Conservation (phyloP, 2,888 invertebrate genomes). For the Conchocele bisecta region DNA sequence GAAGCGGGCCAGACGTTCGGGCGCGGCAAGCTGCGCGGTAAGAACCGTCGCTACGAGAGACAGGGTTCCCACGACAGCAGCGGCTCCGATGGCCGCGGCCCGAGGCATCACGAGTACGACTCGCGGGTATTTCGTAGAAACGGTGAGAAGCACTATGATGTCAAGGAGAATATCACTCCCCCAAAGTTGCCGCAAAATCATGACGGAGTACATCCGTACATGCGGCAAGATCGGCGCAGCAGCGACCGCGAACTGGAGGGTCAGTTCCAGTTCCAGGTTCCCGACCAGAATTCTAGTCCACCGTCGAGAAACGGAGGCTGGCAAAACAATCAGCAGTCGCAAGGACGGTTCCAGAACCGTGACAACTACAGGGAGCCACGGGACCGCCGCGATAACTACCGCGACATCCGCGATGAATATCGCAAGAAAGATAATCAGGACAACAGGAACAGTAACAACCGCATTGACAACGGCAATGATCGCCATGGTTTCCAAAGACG, state of each 20-base stretch:
- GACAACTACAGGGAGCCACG: conserved; percentile 18
- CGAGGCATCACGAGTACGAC: conserved; percentile 43
- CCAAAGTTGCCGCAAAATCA: conserved; percentile 26
- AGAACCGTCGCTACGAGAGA: conserved; percentile 37
- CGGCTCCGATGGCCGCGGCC: conserved; percentile 49
- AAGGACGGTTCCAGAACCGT: not conserved
- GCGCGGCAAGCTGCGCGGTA: too few species aligned
- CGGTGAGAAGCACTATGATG: conserved; percentile 41
- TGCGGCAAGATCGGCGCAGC: conserved; percentile 20
- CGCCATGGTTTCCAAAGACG: not conserved
- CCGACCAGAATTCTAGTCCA: conserved; percentile 26
- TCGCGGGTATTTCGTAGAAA: conserved; percentile 59
- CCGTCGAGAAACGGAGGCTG: conserved; percentile 9
- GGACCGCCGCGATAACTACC: conserved; percentile 46
- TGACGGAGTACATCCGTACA: conserved; percentile 27
- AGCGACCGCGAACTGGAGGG: conserved; percentile 26
- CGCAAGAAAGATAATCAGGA: conserved; percentile 17
- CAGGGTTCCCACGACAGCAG: conserved; percentile 52
- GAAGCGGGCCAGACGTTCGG: conserved; percentile 53
- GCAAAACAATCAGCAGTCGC: not conserved
- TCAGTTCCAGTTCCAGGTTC: conserved; percentile 8
- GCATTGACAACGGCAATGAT: not conserved
- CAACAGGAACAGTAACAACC: not conserved
- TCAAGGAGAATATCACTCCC: conserved; percentile 38
- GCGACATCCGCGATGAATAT: conserved; percentile 47